phyloP scores from a whole-genome alignment of 2,797 vertebrate genomes.

The Schizopygopsis malacanthus region DNA sequence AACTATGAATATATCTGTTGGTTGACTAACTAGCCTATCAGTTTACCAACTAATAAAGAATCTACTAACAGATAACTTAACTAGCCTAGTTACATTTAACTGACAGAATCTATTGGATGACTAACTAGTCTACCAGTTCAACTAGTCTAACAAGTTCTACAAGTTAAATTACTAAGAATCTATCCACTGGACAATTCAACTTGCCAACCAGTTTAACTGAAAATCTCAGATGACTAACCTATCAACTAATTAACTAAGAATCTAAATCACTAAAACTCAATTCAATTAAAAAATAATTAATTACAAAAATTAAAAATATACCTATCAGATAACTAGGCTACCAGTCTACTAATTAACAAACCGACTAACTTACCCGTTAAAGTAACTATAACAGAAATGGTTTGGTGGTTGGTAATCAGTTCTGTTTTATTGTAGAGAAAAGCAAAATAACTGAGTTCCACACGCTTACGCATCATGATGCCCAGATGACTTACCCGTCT shows the following conservation, averaged over 20 bases:
- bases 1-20: background rate
- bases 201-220: background rate
- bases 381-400: background rate
- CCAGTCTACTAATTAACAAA: background rate
- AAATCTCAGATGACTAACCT: background rate
- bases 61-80: background rate
- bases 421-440: slow-evolving; percentile 8
- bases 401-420: background rate
- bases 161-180: background rate
- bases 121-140: background rate
- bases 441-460: background rate
- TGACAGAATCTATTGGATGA: background rate
- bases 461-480: slow-evolving; percentile 2
- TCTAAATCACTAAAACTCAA: background rate
- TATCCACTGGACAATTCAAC: background rate
- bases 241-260: background rate
- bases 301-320: background rate
- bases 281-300: too few relatives aligned
- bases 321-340: background rate
- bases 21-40: background rate
- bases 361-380: background rate
- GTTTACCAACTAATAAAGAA: background rate
- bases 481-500: slow-evolving; percentile 81
- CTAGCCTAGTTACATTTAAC: background rate
- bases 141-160: background rate